Evolutionary conservation across 30 jellyfish, hydroid and myxozoan species (phyloP), one percentile per base, ranked within the genome.

Genomic region (Haliclystus octoradiatus): DNA sequence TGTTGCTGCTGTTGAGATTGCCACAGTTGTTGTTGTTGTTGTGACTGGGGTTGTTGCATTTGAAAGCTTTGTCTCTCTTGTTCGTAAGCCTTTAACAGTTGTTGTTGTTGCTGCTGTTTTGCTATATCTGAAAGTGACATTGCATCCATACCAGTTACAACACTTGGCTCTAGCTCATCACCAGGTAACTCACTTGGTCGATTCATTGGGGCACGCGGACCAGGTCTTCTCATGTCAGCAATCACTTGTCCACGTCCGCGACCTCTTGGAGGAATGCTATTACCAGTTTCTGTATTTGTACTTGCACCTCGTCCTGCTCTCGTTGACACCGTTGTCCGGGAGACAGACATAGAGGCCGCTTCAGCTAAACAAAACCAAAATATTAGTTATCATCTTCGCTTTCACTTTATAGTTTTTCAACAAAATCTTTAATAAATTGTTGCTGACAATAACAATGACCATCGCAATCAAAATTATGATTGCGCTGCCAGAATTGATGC

Each of bases 1-100:
- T 31, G 50, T 57, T 14, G 65, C 12, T 52, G 73, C 33, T 33
- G 73, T 33, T 52, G 82, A 33, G 40, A 65, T 26, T 62, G 85
- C 31, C 26, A 68, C 28, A 26, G 85, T 28, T 50, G 85, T 66
- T 75, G 87, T 3, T 51, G 23, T 34, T 22, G 23, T 22, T 26
- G 62, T 66, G 65, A 76, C 5, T 51, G 23, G 25, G 5, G 23
- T 5, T 26, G 33, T 30, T 53, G 75, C 15, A 1, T 49, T 63
- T 40, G 77, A 28, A 62, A 71, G 32, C 50, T 76, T 24, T 35
- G 69, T 4, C 49, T 68, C 27, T 14, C 12, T 13, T 52, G 51
- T 25, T 26, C n/a, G 1, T 50, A 51, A 25, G 49, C n/a, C n/a
- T n/a, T n/a, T n/a, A n/a, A n/a, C n/a, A n/a, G 26, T 26, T 31